phyloP scores from a whole-genome alignment of 2,113 vertebrate species.

The Tringa solitaria region DNA sequence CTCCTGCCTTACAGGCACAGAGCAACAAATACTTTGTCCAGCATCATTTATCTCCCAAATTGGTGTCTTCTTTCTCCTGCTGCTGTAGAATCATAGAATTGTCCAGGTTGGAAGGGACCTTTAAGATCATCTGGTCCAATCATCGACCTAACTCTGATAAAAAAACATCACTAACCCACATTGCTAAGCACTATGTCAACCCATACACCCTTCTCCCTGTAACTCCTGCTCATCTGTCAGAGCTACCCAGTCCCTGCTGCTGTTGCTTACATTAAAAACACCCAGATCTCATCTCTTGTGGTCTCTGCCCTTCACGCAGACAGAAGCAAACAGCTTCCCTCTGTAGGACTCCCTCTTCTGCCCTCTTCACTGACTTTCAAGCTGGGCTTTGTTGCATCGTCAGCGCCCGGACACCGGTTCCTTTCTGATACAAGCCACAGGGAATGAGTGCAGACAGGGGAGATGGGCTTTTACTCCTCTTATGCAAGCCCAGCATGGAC shows the following conservation, averaged over 20 bases:
- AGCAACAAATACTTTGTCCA: neutral
- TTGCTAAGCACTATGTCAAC: too few species aligned
- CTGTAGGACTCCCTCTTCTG: neutral
- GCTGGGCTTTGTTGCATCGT: neutral
- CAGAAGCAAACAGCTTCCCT: neutral
- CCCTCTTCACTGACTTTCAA: neutral
- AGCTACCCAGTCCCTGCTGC: neutral
- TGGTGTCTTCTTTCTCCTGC: neutral
- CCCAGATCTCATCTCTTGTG: neutral
- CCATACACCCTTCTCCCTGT: neutral
- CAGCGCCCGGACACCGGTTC: neutral
- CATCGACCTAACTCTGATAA: too few species aligned
- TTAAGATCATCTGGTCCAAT: too few species aligned
- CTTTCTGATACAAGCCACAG: neutral
- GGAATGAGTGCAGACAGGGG: neutral
- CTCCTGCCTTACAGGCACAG: neutral
- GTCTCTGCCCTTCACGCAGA: neutral
- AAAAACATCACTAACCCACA: too few species aligned
- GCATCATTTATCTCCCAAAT: neutral
- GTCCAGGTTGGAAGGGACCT: too few species aligned
- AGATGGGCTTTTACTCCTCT: neutral
- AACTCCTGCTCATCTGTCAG: neutral
- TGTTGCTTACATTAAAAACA: neutral
- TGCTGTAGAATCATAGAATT: neutral
- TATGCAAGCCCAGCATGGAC: rapidly evolving